Conservation (phyloP, 2,888 invertebrate species). For the Timema cristinae region DNA sequence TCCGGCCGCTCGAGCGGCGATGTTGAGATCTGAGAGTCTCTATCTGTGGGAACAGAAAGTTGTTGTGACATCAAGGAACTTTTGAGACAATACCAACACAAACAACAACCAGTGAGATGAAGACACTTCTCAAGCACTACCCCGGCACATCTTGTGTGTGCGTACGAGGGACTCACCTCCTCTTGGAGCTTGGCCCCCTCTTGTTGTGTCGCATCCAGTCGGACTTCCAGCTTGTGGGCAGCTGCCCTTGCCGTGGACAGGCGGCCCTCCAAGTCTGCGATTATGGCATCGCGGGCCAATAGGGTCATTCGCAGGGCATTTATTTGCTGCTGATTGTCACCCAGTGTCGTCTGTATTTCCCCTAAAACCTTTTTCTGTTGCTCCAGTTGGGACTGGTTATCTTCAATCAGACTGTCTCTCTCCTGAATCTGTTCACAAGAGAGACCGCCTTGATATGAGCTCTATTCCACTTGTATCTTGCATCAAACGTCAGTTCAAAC, state of each 20-base stretch:
- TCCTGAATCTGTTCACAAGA: slow-evolving; percentile 27
- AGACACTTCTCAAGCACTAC: no score
- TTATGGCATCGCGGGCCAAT: slow-evolving; percentile 46
- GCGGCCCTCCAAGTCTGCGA: slow-evolving; percentile 48
- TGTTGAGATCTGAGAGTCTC: background rate
- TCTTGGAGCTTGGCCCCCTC: slow-evolving; percentile 39
- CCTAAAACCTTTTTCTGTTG: slow-evolving; percentile 38
- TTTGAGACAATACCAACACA: no score
- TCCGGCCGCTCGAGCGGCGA: no score
- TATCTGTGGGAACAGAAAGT: background rate
- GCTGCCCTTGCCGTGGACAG: slow-evolving; percentile 34
- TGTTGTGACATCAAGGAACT: no score
- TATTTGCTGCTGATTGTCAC: slow-evolving; percentile 48
- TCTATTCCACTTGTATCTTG: no score
- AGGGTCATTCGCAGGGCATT: slow-evolving; percentile 46
- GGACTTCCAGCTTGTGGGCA: slow-evolving; percentile 40
- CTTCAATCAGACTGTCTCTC: slow-evolving; percentile 36
- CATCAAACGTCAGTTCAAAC: no score
- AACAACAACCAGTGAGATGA: no score
- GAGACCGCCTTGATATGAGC: no score
- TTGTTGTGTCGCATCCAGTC: slow-evolving; percentile 39
- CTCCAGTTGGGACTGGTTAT: slow-evolving; percentile 36
- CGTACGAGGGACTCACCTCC: slow-evolving; percentile 15
- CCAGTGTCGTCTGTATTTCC: slow-evolving; percentile 40
- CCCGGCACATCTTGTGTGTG: no score